These are phyloP conservation scores for Tolmerus cingulatus DNA, from an alignment of 2,888 invertebrate species.

Conservation along the genomic window DNA sequence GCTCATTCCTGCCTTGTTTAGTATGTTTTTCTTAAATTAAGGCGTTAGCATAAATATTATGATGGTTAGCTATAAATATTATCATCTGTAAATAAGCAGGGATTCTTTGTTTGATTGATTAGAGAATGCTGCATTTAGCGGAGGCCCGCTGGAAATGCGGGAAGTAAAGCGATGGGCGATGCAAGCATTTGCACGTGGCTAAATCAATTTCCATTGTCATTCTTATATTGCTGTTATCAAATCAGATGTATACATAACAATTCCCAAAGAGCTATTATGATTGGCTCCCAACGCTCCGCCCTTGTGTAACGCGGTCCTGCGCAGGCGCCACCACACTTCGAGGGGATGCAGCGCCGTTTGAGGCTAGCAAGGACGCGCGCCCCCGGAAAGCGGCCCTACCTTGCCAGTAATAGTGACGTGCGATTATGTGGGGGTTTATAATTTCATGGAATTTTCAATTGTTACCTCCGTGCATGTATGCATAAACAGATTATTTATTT, in stretches of 20 bases:
- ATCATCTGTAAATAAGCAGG: not conserved
- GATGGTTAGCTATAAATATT: not conserved
- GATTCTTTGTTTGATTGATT: not conserved
- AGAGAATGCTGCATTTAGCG: not conserved
- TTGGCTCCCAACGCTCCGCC: slow-evolving; percentile 54
- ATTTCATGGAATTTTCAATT: slow-evolving; percentile 49
- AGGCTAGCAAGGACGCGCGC: not conserved
- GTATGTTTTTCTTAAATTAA: not conserved
- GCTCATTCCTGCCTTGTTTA: not conserved
- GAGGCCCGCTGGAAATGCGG: not conserved
- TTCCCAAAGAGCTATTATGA: slow-evolving; percentile 51
- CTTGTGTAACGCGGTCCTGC: slow-evolving; percentile 59
- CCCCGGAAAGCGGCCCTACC: slow-evolving; percentile 35
- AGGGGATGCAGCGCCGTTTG: not conserved
- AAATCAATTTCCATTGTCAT: slow-evolving; percentile 52
- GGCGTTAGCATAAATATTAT: not conserved
- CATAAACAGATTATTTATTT: slow-evolving; percentile 44
- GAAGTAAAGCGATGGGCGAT: not conserved
- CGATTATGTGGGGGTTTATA: slow-evolving; percentile 47
- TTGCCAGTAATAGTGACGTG: slow-evolving; percentile 44
- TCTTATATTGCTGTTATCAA: slow-evolving; percentile 48
- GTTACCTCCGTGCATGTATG: slow-evolving; percentile 41
- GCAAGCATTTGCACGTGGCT: slow-evolving; percentile 50
- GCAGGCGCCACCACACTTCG: slow-evolving; percentile 57
- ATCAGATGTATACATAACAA: slow-evolving; percentile 49